Base-by-base conservation (phyloP, 2,888 invertebrate genomes). In the Cephus nigrinus region DNA sequence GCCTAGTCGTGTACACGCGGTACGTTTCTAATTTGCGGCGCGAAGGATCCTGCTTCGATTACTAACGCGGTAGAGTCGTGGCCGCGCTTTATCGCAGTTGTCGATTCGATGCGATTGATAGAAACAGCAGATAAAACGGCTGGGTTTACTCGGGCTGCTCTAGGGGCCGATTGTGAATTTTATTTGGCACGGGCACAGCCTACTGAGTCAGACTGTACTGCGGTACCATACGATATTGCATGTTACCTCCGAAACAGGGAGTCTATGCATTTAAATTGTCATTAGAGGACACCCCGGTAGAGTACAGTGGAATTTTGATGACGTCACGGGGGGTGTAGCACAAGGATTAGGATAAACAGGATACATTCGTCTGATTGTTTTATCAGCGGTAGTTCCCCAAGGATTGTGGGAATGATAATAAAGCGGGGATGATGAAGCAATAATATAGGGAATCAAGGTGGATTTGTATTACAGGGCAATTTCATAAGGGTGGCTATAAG, bases 251-350 rank as follows among this genome's bases (percentile, higher is more conserved):
- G 78, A 77, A 80, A 84, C 83, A 81, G 84, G 85, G 84, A 85
- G 84, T 82, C 85, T 82, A 86, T 86, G 86, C 86, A 86, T 86
- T 86, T 86, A 86, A 86, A 86, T 86, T 85, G 86, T 86, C 86
- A 86, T 86, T 86, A 86, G 81, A 55, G 40, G 40, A 32, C 71
- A 71, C 71, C 32, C 71, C 31, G 71, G 31, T 32, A 40, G 5
- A 55, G 15, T 55, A 55, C 23, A 23, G 40, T 55, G 40, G 40
- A 55, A 55, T 4, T 55, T 55, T 55, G 40, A 55, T 23, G 40
- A 55, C 40, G 23, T 55, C 40, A 40, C n/a, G 15, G n/a, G n/a
- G 55, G 12, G 55, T 11, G 40, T 31, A 68, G 68, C 4, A 68
- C 32, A 31, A 31, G n/a, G 34, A 30, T 30, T 23, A 33, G 30